Percentiles rank a stretch among this genome's conserved stretches.
These are phyloP conservation scores for Papilio gigon DNA, from an alignment of 2,888 invertebrate species.

Conservation along the genomic window DNA sequence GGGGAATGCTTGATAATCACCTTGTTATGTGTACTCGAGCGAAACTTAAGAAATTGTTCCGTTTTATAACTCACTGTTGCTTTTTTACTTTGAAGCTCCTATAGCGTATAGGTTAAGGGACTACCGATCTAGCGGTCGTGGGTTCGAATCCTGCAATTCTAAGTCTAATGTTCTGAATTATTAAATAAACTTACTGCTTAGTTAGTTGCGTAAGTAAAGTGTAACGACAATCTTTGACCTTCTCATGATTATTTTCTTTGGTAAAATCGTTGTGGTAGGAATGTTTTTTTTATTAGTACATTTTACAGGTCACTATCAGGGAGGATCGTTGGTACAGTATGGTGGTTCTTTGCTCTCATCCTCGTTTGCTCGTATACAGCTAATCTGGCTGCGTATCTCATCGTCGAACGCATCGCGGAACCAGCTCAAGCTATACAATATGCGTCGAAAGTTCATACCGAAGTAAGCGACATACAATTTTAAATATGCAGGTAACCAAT, in stretches of 20 bases:
- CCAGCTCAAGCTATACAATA: constrained; percentile 90
- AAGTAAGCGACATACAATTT: constrained; percentile 84
- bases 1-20: constrained; percentile 52
- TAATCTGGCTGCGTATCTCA: constrained; percentile 98
- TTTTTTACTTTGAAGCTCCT: too few relatives aligned
- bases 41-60: constrained; percentile 35
- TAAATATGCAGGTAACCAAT: constrained; percentile 67
- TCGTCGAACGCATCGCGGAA: constrained; percentile 97
- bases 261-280: background rate
- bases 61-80: background rate
- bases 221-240: background rate
- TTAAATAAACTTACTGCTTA: too few relatives aligned
- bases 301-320: constrained; percentile 89
- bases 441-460: constrained; percentile 94
- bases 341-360: constrained; percentile 99
- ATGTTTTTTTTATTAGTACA: too few relatives aligned
- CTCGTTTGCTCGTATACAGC: constrained; percentile 99
- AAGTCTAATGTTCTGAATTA: too few relatives aligned
- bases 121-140: too few relatives aligned
- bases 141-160: too few relatives aligned
- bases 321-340: constrained; percentile 97
- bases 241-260: background rate
- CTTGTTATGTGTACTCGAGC: constrained; percentile 53
- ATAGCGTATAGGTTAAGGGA: too few relatives aligned
- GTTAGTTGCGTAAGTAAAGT: too few relatives aligned